Evolutionary conservation across 2,797 vertebrate species (phyloP), one percentile per base, ranked within the genome.

Genomic region (Silurus aristotelis): DNA sequence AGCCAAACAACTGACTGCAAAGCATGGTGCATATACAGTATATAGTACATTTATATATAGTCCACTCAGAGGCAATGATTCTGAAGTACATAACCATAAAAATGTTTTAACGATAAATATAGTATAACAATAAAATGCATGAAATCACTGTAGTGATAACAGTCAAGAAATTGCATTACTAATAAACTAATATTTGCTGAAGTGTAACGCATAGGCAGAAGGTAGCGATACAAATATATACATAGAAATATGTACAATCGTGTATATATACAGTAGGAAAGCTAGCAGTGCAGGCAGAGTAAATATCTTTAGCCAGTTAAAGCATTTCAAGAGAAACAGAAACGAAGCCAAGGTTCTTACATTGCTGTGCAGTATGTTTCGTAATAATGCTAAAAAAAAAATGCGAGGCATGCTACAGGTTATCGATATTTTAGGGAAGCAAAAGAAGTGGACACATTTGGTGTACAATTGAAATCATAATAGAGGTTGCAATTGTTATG

Each of bases 101-200:
- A 85, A 86, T 58, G 70, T 56, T 48, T 63, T 64, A 61, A 61
- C 38, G 1, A 25, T 70, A 43, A 64, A 38, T 19, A 63, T 19
- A 79, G 14, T 72, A 60, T 56, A 60, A 56, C 72, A 75, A 67
- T 22, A 60, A 20, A 31, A 77, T 55, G 20, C 58, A 63, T 38
- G 78, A 85, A 88, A 89, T 82, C 85, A 87, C 86, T 85, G 85
- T 56, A 86, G 66, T 85, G 86, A 46, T 87, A 88, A 90, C 89
- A 90, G 89, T 90, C 89, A 82, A 80, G 71, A 85, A 84, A 78
- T 85, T 85, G 85, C 88, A 85, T 87, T 82, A 82, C 58, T 83
- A 75, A 84, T 61, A 83, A 55, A 71, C 43, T 83, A 78, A 72
- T 77, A 70, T 83, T 83, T 71, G 72, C 81, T 70, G 31, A 63